phyloP scores from a whole-genome alignment of 2,888 invertebrate genomes.

The Chloroclysta siterata region DNA sequence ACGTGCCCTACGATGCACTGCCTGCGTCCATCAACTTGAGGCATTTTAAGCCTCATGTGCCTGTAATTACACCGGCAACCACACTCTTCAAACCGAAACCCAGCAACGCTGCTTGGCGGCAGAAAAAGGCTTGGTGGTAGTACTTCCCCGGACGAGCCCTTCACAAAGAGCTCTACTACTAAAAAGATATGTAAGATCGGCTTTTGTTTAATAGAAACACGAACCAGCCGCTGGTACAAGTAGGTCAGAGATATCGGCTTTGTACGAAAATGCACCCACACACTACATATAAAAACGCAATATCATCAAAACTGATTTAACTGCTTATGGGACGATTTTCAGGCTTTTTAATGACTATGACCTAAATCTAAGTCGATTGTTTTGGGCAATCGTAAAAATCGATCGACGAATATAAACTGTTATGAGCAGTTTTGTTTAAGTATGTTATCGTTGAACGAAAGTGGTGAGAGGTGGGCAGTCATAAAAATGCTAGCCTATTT shows the following conservation, averaged over 20 bases:
- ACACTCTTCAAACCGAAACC: too few species aligned
- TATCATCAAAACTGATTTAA: constrained; percentile 64
- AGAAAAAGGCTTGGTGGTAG: too few species aligned
- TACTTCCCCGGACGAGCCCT: too few species aligned
- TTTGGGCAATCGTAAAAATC: constrained; percentile 27
- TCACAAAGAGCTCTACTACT: too few species aligned
- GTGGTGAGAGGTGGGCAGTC: constrained; percentile 1
- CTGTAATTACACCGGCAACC: too few species aligned
- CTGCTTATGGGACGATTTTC: constrained; percentile 46
- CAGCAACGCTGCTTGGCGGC: too few species aligned
- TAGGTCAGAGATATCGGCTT: neutral
- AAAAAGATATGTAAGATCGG: too few species aligned
- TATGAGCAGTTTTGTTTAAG: constrained; percentile 8
- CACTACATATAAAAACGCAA: constrained; percentile 68
- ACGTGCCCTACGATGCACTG: too few species aligned
- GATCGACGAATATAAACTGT: constrained; percentile 17
- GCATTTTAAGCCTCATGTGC: too few species aligned
- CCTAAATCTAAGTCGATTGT: constrained; percentile 29
- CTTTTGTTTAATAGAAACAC: neutral
- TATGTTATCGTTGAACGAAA: constrained; percentile 3
- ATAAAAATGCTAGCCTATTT: neutral
- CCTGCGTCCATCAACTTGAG: too few species aligned
- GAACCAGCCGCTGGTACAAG: neutral
- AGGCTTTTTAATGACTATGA: constrained; percentile 39
- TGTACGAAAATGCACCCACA: constrained; percentile 8